Conservation (phyloP, 35 echinoderm and acorn worm genomes). For the Acanthaster planci region DNA sequence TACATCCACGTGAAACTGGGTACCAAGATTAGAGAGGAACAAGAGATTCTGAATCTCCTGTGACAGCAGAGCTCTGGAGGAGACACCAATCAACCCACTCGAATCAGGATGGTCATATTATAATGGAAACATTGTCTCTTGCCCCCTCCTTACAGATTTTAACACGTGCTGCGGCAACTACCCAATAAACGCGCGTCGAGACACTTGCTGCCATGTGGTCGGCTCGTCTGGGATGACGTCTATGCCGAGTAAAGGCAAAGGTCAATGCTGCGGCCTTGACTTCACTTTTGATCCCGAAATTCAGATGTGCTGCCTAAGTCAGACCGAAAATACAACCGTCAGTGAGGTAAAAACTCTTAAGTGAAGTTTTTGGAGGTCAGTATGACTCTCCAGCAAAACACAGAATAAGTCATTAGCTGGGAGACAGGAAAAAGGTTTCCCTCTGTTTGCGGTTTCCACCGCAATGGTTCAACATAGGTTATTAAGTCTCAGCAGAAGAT, state of each 20-base stretch:
- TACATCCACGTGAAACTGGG: not conserved
- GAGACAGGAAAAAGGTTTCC: too few relatives aligned
- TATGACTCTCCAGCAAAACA: too few relatives aligned
- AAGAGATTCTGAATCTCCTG: not conserved
- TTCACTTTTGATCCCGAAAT: not conserved
- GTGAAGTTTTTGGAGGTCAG: too few relatives aligned
- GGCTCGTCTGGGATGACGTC: not conserved
- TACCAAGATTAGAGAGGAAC: not conserved
- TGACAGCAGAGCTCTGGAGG: not conserved
- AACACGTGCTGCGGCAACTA: not conserved
- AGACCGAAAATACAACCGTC: not conserved
- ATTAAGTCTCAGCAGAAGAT: too few relatives aligned
- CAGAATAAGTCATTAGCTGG: too few relatives aligned
- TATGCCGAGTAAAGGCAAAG: not conserved
- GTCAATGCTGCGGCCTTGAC: not conserved
- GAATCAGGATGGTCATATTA: too few relatives aligned
- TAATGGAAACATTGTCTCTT: not conserved
- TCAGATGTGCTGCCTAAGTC: not conserved
- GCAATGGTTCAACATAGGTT: too few relatives aligned
- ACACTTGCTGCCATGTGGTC: not conserved
- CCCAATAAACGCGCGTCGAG: not conserved
- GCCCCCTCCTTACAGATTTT: not conserved
- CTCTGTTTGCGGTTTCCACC: too few relatives aligned
- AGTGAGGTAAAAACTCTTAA: not conserved
- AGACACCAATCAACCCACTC: not conserved